Conservation (phyloP, 2,797 vertebrate species). For the Tokudaia muenninki region DNA sequence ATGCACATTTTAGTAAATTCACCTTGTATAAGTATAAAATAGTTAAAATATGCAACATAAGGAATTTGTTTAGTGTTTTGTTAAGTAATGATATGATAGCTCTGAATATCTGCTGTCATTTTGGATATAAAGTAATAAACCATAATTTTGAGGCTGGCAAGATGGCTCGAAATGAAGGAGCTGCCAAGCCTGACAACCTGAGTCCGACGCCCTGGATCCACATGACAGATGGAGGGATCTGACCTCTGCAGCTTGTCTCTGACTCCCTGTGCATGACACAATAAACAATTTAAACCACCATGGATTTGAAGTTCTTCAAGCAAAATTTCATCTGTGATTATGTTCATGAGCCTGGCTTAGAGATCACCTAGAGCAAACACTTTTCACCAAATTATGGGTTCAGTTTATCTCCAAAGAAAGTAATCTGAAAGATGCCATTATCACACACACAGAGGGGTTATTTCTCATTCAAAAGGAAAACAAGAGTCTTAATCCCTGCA, state of each 20-base stretch:
- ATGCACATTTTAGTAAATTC: conserved; percentile 25
- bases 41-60: conserved; percentile 38
- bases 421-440: neutral
- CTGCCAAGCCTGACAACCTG: neutral
- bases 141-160: neutral
- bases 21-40: neutral
- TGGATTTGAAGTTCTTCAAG: neutral
- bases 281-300: neutral
- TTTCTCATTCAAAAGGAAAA: conserved; percentile 10
- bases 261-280: neutral
- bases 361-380: neutral
- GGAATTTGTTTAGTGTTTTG: neutral
- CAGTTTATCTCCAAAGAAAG: conserved; percentile 15
- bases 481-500: neutral
- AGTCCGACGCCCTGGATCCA: neutral
- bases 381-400: conserved; percentile 7
- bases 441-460: neutral
- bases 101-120: neutral
- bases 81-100: neutral
- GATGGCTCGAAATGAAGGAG: neutral
- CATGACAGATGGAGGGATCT: neutral
- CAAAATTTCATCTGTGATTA: neutral
- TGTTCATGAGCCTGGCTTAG: neutral
- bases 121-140: neutral
- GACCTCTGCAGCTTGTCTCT: neutral